These are phyloP conservation scores for Drosophila eugracilis DNA, from an alignment of 1,140 invertebrate species.

Conservation along the genomic window DNA sequence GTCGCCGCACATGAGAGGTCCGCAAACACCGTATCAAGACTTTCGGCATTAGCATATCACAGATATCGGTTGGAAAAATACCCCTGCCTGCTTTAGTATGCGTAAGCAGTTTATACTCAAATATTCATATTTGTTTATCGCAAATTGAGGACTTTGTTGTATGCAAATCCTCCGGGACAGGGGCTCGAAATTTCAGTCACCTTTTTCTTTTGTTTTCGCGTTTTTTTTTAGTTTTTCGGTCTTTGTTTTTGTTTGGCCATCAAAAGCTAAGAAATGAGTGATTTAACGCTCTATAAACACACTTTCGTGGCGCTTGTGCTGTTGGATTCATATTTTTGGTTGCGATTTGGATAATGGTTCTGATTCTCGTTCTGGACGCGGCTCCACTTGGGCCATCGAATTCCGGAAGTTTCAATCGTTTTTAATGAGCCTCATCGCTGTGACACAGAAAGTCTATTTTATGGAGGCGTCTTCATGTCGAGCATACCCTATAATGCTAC, in stretches of 20 bases:
- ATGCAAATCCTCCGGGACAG: conserved; percentile 61
- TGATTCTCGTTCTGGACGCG: neutral
- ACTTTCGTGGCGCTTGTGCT: neutral
- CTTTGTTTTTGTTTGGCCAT: conserved; percentile 18
- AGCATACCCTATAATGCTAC: neutral
- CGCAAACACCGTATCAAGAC: conserved; percentile 19
- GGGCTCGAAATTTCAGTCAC: conserved; percentile 22
- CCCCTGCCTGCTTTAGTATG: conserved; percentile 1
- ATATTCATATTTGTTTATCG: conserved; percentile 68
- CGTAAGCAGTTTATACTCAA: conserved; percentile 33
- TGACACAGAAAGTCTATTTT: conserved; percentile 22
- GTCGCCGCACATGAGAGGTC: conserved; percentile 2
- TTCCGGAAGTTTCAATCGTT: conserved; percentile 77
- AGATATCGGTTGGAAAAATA: conserved; percentile 10
- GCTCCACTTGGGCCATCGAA: conserved; percentile 4
- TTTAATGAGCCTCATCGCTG: conserved; percentile 58
- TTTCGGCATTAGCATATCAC: conserved; percentile 66
- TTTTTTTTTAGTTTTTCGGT: conserved; percentile 21
- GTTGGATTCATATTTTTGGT: neutral
- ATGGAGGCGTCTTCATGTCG: conserved; percentile 5
- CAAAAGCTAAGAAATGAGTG: conserved; percentile 25
- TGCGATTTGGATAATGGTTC: conserved; percentile 3
- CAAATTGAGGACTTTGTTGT: conserved; percentile 53
- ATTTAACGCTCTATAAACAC: conserved; percentile 6
- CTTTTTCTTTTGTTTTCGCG: conserved; percentile 12